Conservation (phyloP, 2,113 vertebrate species). For the Ranitomeya variabilis region DNA sequence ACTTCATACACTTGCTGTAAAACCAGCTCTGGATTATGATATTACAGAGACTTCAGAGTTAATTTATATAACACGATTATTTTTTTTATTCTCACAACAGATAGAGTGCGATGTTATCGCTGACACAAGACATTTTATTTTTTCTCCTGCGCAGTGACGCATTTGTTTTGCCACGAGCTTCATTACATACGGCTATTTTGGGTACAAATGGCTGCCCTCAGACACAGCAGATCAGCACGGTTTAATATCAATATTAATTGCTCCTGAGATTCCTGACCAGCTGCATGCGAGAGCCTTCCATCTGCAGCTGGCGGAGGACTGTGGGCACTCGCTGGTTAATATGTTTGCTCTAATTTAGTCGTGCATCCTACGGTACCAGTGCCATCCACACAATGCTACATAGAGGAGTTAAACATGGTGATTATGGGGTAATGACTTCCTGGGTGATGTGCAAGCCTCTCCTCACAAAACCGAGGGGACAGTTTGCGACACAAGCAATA, state of each 20-base stretch:
- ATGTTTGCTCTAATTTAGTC: slow-evolving; percentile 27
- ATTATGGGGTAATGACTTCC: slow-evolving; percentile 47
- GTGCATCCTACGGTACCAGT: slow-evolving; percentile 10
- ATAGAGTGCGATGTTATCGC: slow-evolving; percentile 43
- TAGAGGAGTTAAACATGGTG: slow-evolving; percentile 40
- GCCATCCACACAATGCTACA: slow-evolving; percentile 40
- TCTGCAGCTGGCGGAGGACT: slow-evolving; percentile 5
- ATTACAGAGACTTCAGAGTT: neutral
- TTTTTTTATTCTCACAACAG: slow-evolving; percentile 35
- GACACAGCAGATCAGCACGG: slow-evolving; percentile 45
- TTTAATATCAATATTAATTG: slow-evolving; percentile 53
- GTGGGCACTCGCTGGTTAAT: slow-evolving; percentile 21
- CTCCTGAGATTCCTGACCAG: slow-evolving; percentile 26
- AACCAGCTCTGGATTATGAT: neutral
- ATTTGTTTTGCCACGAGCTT: slow-evolving; percentile 42
- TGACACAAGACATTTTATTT: slow-evolving; percentile 53
- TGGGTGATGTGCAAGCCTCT: slow-evolving; percentile 29
- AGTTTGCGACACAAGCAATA: neutral
- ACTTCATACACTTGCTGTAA: neutral
- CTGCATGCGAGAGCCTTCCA: slow-evolving; percentile 22
- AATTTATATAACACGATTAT: slow-evolving; percentile 39
- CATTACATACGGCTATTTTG: slow-evolving; percentile 49
- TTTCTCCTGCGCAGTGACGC: slow-evolving; percentile 35
- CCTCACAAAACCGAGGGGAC: slow-evolving; percentile 7
- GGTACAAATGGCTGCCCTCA: slow-evolving; percentile 15